Evolutionary conservation across 2,797 vertebrate species (phyloP).

Genomic region (Momotus momota): DNA sequence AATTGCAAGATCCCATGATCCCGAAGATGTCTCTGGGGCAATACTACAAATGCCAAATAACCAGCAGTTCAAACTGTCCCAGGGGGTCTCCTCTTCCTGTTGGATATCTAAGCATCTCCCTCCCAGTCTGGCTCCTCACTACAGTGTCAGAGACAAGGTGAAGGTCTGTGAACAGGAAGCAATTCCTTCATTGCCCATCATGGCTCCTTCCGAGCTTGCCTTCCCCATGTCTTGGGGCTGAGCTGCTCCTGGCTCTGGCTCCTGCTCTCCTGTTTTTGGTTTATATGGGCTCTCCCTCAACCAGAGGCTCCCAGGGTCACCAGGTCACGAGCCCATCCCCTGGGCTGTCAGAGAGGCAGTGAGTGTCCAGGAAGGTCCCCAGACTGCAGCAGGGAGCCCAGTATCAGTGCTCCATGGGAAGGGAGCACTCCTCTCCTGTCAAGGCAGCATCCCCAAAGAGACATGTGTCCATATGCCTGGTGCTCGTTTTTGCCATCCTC

Average conservation of each 20-base stretch:
- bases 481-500: neutral
- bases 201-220: accelerated
- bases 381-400: neutral
- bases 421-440: neutral
- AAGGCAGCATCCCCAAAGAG: neutral
- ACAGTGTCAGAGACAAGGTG: neutral
- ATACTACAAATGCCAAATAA: neutral
- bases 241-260: neutral
- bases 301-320: neutral
- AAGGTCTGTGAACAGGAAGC: neutral
- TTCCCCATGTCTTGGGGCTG: accelerated
- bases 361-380: accelerated
- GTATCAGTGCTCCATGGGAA: neutral
- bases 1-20: neutral
- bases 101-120: accelerated
- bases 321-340: neutral
- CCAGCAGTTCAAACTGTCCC: neutral
- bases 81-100: neutral
- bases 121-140: neutral
- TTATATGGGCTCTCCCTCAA: neutral
- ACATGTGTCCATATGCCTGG: neutral
- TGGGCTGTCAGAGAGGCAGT: neutral
- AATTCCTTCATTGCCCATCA: neutral
- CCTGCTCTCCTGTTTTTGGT: neutral
- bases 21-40: neutral